A percentile compares a stretch with the other conserved stretches of the same genome.
Evolutionary conservation across 1,140 invertebrate species (phyloP).

Genomic region (Melipona quadrifasciata): DNA sequence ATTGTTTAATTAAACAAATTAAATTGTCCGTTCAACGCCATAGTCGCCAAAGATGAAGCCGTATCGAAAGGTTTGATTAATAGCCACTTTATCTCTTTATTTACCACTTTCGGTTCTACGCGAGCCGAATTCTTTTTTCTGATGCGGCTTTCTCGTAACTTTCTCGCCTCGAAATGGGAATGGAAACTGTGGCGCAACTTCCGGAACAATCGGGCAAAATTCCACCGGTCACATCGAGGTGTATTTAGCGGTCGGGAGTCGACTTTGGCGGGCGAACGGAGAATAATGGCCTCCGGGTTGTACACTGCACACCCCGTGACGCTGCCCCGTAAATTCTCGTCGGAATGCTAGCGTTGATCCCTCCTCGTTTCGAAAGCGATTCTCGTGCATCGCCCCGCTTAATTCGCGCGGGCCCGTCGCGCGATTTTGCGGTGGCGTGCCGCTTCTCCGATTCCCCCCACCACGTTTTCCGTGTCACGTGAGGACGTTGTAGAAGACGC

Average conservation of each 20-base stretch:
- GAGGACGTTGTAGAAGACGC: background rate
- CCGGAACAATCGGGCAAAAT: background rate
- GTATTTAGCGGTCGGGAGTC: background rate
- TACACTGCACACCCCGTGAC: too few relatives aligned
- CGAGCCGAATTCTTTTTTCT: too few relatives aligned
- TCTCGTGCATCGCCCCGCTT: slow-evolving; percentile 3
- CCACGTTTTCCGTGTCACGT: background rate
- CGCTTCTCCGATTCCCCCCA: slow-evolving; percentile 6
- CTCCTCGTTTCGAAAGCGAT: background rate
- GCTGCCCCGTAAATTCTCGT: slow-evolving; percentile 19
- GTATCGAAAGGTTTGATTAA: too few relatives aligned
- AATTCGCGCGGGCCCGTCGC: slow-evolving; percentile 14
- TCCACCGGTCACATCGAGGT: background rate
- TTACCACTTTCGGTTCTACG: background rate
- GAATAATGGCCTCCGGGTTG: slow-evolving; percentile 1
- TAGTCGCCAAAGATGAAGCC: too few relatives aligned
- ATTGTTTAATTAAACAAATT: too few relatives aligned
- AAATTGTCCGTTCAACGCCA: too few relatives aligned
- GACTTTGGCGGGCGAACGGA: background rate
- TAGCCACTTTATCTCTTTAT: too few relatives aligned
- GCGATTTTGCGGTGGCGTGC: slow-evolving; percentile 15
- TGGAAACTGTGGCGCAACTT: background rate
- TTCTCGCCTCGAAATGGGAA: background rate
- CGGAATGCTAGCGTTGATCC: background rate
- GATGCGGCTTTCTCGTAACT: too few relatives aligned